phyloP scores from a whole-genome alignment of 2,797 vertebrate species.

The Buphagus erythrorhynchus region DNA sequence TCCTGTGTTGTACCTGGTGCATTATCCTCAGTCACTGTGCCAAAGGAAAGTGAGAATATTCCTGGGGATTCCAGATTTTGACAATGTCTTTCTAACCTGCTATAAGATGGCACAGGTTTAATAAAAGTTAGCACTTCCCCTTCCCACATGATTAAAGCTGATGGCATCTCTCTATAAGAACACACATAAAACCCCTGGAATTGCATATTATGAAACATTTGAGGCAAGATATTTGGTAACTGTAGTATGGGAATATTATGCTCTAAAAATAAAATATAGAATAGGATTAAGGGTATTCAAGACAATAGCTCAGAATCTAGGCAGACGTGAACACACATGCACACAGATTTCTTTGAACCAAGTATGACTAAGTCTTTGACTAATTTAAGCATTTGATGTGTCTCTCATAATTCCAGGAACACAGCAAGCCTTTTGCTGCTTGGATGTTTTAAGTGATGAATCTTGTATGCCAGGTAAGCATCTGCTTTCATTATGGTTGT shows the following conservation, averaged over 20 bases:
- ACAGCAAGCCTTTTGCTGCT: background rate
- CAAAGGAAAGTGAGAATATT: background rate
- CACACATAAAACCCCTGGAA: background rate
- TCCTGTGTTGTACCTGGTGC: background rate
- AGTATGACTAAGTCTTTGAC: background rate
- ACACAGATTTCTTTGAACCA: background rate
- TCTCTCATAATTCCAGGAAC: background rate
- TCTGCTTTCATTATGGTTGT: background rate
- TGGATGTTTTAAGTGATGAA: background rate
- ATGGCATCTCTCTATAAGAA: background rate
- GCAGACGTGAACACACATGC: background rate
- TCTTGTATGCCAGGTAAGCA: background rate
- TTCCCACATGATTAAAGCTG: background rate
- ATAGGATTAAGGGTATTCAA: background rate
- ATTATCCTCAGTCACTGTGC: background rate
- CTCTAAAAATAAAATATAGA: background rate
- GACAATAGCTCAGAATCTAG: background rate
- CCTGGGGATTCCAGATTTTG: background rate
- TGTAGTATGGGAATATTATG: background rate
- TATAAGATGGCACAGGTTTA: background rate
- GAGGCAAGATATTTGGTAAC: background rate
- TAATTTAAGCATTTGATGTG: background rate
- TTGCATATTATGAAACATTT: background rate
- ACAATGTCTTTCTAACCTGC: background rate
- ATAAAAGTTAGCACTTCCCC: background rate